Base-by-base conservation (phyloP, 1,140 invertebrate genomes). In the Platyscapa corneri region DNA sequence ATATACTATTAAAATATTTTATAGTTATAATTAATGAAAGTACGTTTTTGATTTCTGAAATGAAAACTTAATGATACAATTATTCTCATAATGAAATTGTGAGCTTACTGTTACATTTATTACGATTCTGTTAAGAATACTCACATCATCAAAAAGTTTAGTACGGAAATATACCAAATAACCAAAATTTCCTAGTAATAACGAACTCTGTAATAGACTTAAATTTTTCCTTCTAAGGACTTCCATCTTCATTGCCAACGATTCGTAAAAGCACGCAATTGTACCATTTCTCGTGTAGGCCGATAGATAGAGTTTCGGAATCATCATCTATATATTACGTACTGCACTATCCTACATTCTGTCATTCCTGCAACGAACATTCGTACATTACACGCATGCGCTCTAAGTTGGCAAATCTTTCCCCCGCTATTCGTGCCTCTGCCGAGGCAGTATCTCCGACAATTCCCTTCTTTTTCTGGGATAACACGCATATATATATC, bases 341-440 rank as follows among this genome's bases (percentile, higher is more conserved):
- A 78, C 18, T 30, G 37, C 27, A 46, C 60, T 67, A 30, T 49
- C 76, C 14, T 32, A 42, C n/a, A 1, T 64, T 37, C 49, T 32
- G n/a, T 56, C 23, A 39, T 64, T 77, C 20, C 30, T 34, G 75
- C 12, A 60, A 42, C 75, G 46, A 56, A 34, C 46, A 37, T 32
- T 32, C 16, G 16, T 53, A 14, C 23, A 12, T 37, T 72, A 72
- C 83, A 85, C 77, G 83, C 53, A 53, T 27, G 49, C 8, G 49
- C 39, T 46, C 34, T 85, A 85, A 79, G 80, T 85, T 80, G 67
- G 49, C 65, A n/a, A 85, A 80, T 75, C 53, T 46, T 53, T 60
- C 20, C 34, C 39, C 18, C 27, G 46, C 12, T 49, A 34, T 27
- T 60, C 72, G 56, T 6, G 23, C 3, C 27, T 18, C 23, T 72